phyloP scores from a whole-genome alignment of 2,113 vertebrate species.

The Tupaia chinensis region DNA sequence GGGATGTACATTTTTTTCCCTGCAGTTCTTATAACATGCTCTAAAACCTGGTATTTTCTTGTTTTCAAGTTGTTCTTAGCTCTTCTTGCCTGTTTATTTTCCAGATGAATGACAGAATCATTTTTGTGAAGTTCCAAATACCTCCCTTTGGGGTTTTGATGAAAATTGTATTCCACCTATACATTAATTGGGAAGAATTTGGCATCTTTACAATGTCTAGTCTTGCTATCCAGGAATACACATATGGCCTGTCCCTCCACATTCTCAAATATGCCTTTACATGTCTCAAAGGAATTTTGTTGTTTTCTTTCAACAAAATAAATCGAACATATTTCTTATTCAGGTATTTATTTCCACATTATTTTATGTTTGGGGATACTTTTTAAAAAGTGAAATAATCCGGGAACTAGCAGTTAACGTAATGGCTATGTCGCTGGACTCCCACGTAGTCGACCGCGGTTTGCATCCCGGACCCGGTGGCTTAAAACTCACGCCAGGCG shows the following conservation, averaged over 20 bases:
- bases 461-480: too few relatives aligned
- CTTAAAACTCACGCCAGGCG: too few relatives aligned
- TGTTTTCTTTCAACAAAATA: slow-evolving; percentile 26
- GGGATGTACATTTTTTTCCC: background rate
- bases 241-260: background rate
- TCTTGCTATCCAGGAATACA: slow-evolving; percentile 42
- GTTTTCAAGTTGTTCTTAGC: slow-evolving; percentile 45
- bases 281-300: slow-evolving; percentile 3
- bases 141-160: slow-evolving; percentile 67
- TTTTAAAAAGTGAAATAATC: background rate
- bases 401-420: too few relatives aligned
- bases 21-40: background rate
- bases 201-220: slow-evolving; percentile 43
- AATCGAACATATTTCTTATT: slow-evolving; percentile 47
- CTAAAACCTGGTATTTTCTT: slow-evolving; percentile 41
- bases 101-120: slow-evolving; percentile 61
- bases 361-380: slow-evolving; percentile 32
- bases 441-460: too few relatives aligned
- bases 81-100: slow-evolving; percentile 68
- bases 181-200: slow-evolving; percentile 73
- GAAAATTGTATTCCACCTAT: slow-evolving; percentile 70
- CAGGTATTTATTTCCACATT: slow-evolving; percentile 51
- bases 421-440: too few relatives aligned
- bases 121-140: slow-evolving; percentile 57
- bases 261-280: slow-evolving; percentile 26